Base-by-base conservation (phyloP, 1,140 invertebrate species). In the Pinna nobilis region DNA sequence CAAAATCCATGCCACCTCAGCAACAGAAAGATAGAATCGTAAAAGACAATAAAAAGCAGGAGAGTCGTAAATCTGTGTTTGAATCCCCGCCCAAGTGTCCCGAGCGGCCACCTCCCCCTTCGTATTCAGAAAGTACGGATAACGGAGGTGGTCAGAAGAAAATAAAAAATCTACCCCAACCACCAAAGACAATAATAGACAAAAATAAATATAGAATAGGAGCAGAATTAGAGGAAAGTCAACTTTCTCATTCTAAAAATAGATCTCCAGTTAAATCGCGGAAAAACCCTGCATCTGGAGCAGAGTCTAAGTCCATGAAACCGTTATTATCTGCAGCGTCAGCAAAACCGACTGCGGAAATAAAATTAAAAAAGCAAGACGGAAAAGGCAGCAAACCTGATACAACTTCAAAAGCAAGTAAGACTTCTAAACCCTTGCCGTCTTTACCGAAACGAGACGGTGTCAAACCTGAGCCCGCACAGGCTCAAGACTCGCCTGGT, bases 1-100 rank as follows among this genome's bases (percentile, higher is more conserved):
- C 73, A 25, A 65, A 51, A 4, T 75, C 73, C 2, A 65, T 75
- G 59, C 73, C 73, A 60, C 60, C 67, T 28, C 55, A 61, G 41
- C 35, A 57, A 35, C 55, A 68, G 23, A 69, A 69, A 33, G 25
- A 44, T 37, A 55, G 37, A 44, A 41, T 69, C 33, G 50, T 39
- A 9, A 57, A 64, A 32, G 61, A 70, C 3, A 59, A 33, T 49
- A 69, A 51, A 65, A 50, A 25, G 28, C 28, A 25, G 39, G 25
- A 47, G 23, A 32, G 20, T 25, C 33, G 61, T 50, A 75, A 66
- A 65, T 69, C 73, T 41, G 61, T 64, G 6, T 33, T 65, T 13
- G 66, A 70, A 18, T 23, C 60, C 0, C 50, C 33, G n/a, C 37
- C 44, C n/a, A 75, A 49, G 44, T 75, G 66, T 11, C 73, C 73